Percentiles rank a stretch among this genome's conserved stretches.
Evolutionary conservation across 2,888 invertebrate species (phyloP).

Genomic region (Drosophila infuscata): DNA sequence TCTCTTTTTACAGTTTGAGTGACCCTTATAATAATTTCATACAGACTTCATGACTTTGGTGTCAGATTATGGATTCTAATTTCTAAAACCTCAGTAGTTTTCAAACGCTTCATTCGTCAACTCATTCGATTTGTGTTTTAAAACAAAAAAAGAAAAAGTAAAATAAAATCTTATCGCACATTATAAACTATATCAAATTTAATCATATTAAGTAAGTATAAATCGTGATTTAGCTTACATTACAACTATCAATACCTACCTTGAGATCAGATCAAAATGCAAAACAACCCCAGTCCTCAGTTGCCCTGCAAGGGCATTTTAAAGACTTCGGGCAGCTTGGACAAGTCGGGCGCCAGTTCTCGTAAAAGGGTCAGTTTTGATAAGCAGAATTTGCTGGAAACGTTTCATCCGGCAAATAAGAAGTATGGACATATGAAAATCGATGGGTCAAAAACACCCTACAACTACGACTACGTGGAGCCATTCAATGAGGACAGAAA

Average conservation of each 20-base stretch:
- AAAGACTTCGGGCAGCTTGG: slow-evolving; percentile 96
- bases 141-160: no score
- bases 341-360: slow-evolving; percentile 86
- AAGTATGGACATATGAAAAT: slow-evolving; percentile 99
- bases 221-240: slow-evolving; percentile 22
- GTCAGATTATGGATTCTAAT: no score
- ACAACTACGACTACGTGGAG: slow-evolving; percentile 85
- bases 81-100: no score
- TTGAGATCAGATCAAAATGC: slow-evolving; percentile 68
- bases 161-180: slow-evolving; percentile 15
- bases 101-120: no score
- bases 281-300: slow-evolving; percentile 84
- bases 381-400: slow-evolving; percentile 99
- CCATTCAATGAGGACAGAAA: slow-evolving; percentile 86
- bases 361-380: slow-evolving; percentile 94
- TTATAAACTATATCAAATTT: slow-evolving; percentile 12
- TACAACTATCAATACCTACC: slow-evolving; percentile 38
- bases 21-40: no score
- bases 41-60: no score
- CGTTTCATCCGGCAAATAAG: slow-evolving; percentile 98
- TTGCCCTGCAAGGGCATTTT: slow-evolving; percentile 91
- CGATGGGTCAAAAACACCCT: slow-evolving; percentile 98
- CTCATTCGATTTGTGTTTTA: no score
- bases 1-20: no score
- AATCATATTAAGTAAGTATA: slow-evolving; percentile 22